A percentile compares a stretch with the other conserved stretches of the same genome.
These are phyloP conservation scores for Phragmatobia fuliginosa DNA, from an alignment of 2,888 invertebrate genomes.

Conservation along the genomic window DNA sequence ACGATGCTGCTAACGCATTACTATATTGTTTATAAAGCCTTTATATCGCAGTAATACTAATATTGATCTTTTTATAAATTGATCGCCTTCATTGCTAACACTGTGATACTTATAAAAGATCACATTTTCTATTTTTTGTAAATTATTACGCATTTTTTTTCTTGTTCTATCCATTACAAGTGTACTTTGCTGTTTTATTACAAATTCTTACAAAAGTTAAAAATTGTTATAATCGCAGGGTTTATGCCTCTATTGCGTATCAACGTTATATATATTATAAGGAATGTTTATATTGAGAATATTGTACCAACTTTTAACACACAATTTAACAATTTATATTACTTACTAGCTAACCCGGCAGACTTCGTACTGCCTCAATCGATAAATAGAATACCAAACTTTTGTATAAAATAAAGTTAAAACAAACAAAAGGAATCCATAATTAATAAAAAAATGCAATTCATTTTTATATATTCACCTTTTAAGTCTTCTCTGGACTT, in stretches of 20 bases:
- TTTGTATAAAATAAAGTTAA: too few relatives aligned
- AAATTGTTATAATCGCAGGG: conserved; percentile 27
- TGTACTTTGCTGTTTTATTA: conserved; percentile 16
- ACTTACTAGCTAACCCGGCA: too few relatives aligned
- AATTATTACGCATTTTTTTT: background rate
- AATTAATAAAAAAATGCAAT: too few relatives aligned
- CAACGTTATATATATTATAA: background rate
- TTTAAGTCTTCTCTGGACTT: too few relatives aligned
- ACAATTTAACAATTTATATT: too few relatives aligned
- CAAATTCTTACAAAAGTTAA: conserved; percentile 49
- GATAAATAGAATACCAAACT: too few relatives aligned
- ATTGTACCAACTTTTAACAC: background rate
- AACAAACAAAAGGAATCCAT: too few relatives aligned
- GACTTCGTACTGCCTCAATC: too few relatives aligned
- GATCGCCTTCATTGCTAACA: conserved; percentile 4
- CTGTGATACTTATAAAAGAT: conserved; percentile 8
- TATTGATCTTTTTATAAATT: conserved; percentile 15
- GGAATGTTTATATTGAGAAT: background rate
- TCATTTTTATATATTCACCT: too few relatives aligned
- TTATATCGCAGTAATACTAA: conserved; percentile 9
- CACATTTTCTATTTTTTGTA: conserved; percentile 10
- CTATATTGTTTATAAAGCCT: background rate
- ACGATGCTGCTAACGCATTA: conserved; percentile 17
- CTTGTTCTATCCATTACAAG: background rate
- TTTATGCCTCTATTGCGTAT: conserved; percentile 4